Percentiles rank a stretch among this genome's conserved stretches.
These are phyloP conservation scores for Sylvilagus bachmani DNA, from an alignment of 2,113 vertebrate genomes.

Conservation along the genomic window DNA sequence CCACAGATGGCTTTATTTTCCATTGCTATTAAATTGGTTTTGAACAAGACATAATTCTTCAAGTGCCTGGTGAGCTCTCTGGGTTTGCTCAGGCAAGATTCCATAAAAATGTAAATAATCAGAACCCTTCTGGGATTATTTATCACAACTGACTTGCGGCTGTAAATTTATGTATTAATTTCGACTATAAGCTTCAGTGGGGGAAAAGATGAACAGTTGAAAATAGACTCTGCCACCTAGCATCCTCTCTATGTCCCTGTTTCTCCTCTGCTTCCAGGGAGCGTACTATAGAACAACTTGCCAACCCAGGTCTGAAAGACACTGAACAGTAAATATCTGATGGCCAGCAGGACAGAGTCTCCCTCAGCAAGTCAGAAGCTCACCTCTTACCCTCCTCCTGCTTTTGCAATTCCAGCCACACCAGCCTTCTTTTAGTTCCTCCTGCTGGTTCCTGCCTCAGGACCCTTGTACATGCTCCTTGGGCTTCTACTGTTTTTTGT, in stretches of 20 bases:
- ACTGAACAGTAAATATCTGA: neutral
- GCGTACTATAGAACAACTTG: neutral
- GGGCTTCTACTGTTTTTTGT: neutral
- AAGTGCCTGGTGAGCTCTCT: constrained; percentile 85
- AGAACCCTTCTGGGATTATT: constrained; percentile 88
- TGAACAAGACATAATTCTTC: constrained; percentile 87
- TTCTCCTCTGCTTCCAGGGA: constrained; percentile 52
- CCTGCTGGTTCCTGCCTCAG: neutral
- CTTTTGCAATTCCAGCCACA: neutral
- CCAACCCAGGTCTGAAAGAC: constrained; percentile 39
- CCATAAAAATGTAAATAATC: constrained; percentile 92
- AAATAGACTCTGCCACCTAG: constrained; percentile 74
- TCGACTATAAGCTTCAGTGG: constrained; percentile 86
- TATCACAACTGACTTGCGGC: constrained; percentile 83
- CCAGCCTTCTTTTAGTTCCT: neutral
- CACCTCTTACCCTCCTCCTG: neutral
- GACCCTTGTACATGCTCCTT: neutral
- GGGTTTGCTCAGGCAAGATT: constrained; percentile 88
- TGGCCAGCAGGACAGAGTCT: neutral
- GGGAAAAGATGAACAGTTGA: constrained; percentile 80
- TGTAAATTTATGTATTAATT: constrained; percentile 91
- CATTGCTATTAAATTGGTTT: constrained; percentile 86
- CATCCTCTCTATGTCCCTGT: neutral
- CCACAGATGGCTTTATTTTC: constrained; percentile 81
- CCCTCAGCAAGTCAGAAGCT: neutral